Evolutionary conservation across 1,140 invertebrate species (phyloP), one percentile per base, ranked within the genome.

Genomic region (Drosophila ohnishii): DNA sequence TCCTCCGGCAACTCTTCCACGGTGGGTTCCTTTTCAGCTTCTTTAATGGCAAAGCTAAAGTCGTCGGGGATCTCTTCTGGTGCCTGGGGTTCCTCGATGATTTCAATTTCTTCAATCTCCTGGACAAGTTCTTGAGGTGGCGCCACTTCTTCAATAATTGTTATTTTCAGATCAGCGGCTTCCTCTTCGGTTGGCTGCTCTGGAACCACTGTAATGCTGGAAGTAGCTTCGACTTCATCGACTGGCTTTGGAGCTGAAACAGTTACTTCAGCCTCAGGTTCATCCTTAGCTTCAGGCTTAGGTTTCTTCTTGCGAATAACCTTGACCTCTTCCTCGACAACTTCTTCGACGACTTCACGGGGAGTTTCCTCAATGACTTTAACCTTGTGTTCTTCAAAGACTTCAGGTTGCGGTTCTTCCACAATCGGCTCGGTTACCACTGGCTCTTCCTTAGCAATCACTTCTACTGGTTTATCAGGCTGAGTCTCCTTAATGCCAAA

Each of bases 271-370:
- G 80, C 75, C 48, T 90, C 89, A 19, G 79, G 77, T 56, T 90
- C 80, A 45, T 90, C 85, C 7, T 40, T 60, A n/a, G 78, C 50
- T 51, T 76, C 47, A 34, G 67, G 74, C 44, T 81, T 87, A 14
- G 75, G 80, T 42, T 91, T 90, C 83, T 84, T 90, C 45, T 90
- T 91, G 25, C 80, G 77, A 25, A 73, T 80, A 19, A 91, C 63
- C 37, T 59, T 90, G 4, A 91, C 64, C 28, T 78, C 75, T 44
- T 91, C 83, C 67, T 78, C 78, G 13, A 78, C 35, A 11, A 87
- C 69, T 63, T 88, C 89, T 13, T 90, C 86, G 0, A 90, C 70
- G 5, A 85, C 7, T 74, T 90, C 83, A 7, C 70, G 67, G 3
- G 85, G 85, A 13, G 71, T 75, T 73, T 91, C 84, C 35, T 90